Evolutionary conservation across 2,113 vertebrate genomes (phyloP).

Genomic region (Xenopus tropicalis): DNA sequence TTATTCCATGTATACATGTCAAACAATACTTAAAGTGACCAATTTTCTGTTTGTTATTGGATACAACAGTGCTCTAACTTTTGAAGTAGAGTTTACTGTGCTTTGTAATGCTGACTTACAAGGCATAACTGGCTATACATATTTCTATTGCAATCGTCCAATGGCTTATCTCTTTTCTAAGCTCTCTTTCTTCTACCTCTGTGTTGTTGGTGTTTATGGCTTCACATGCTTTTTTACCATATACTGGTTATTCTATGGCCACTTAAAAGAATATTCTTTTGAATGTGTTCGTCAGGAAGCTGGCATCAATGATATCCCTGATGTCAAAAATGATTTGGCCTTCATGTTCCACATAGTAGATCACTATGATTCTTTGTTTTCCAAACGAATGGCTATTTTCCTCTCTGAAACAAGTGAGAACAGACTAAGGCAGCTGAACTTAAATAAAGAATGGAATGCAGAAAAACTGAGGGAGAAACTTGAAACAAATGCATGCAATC

Average conservation of each 20-base stretch:
- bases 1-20: constrained; percentile 93
- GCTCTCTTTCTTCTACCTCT: constrained; percentile 91
- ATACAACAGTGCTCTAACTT: constrained; percentile 87
- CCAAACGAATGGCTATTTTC: constrained; percentile 94
- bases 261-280: constrained; percentile 70
- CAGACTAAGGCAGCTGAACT: constrained; percentile 92
- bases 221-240: constrained; percentile 94
- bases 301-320: constrained; percentile 92
- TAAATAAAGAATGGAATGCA: constrained; percentile 94
- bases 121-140: constrained; percentile 91
- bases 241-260: too few species aligned
- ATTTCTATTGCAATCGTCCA: constrained; percentile 90
- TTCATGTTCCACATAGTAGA: constrained; percentile 99
- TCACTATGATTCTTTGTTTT: constrained; percentile 95
- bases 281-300: constrained; percentile 97
- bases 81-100: constrained; percentile 82
- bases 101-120: constrained; percentile 83
- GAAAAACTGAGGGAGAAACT: constrained; percentile 90
- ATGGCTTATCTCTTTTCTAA: constrained; percentile 97
- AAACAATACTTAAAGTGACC: constrained; percentile 93
- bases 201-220: constrained; percentile 93
- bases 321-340: constrained; percentile 58
- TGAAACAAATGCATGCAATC: constrained; percentile 78
- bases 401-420: constrained; percentile 62
- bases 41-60: constrained; percentile 92